These are phyloP conservation scores for Leptocoma aspasia DNA, from an alignment of 2,113 vertebrate genomes.

Conservation along the genomic window DNA sequence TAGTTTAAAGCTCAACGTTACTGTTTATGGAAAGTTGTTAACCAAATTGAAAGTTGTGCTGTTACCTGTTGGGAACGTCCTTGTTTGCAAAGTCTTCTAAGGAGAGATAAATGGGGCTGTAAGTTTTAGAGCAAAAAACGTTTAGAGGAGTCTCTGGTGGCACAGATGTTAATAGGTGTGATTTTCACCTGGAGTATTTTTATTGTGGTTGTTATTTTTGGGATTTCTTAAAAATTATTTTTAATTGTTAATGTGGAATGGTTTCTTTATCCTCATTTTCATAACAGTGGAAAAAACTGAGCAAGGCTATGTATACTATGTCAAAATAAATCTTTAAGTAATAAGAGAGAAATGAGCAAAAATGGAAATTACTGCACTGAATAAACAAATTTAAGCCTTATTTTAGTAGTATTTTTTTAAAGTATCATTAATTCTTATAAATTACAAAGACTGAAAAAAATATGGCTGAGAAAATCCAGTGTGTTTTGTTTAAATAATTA, in stretches of 20 bases:
- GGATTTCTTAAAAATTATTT: neutral
- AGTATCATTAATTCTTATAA: neutral
- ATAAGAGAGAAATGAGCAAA: neutral
- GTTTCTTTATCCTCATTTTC: neutral
- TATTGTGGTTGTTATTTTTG: neutral
- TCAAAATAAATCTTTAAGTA: neutral
- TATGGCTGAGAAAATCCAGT: neutral
- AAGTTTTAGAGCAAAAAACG: neutral
- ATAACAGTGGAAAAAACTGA: neutral
- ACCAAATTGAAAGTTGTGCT: neutral
- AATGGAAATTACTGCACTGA: neutral
- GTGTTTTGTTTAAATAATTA: neutral
- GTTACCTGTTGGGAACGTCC: neutral
- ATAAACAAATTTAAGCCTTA: neutral
- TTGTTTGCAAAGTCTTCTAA: neutral
- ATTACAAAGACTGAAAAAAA: neutral
- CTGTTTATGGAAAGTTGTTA: neutral
- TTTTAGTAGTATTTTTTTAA: neutral
- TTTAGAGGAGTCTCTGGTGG: neutral
- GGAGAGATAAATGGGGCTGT: neutral
- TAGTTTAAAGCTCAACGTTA: neutral
- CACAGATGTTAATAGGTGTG: neutral
- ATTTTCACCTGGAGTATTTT: neutral
- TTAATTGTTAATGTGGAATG: neutral
- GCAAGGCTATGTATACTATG: neutral